Base-by-base conservation (phyloP, 2,797 vertebrate species). In the Syngnathus acus region DNA sequence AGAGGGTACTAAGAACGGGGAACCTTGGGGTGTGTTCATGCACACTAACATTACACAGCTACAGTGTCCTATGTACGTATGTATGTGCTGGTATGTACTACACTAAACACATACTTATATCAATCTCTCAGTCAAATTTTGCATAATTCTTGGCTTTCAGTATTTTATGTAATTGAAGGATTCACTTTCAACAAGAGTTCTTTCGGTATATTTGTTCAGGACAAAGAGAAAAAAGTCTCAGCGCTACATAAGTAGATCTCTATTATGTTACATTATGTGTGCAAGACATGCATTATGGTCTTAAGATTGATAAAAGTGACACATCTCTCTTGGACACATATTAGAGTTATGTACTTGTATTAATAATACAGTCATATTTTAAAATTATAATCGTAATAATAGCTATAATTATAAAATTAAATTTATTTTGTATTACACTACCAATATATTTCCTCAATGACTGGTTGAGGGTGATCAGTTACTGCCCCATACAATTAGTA, bases 1-100 rank as follows among this genome's bases (percentile, higher is more conserved):
- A 72, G 79, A 83, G 73, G 75, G 66, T 76, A 65, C 75, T 73
- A 77, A 71, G 76, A 66, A 65, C 68, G 71, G 73, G 61, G 40
- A 53, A 17, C 70, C 72, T 65, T 62, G 26, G n/a, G 40, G 75
- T 68, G 82, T 48, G 72, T 74, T 74, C 55, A 57, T 57, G 71
- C 69, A 59, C 63, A 64, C 48, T 23, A 32, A 43, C 16, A 6
- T 10, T 23, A 45, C 42, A 16, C 21, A 13, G 23, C 23, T 26
- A 8, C 16, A 62, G 23, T 5, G 9, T 38, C 23, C 26, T 58
- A 65, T 40, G 38, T 40, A 65, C 16, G 23, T 19, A n/a, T 37
- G 16, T 39, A n/a, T 37, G 16, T 39, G 26, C 55, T 19, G 57
- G 37, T 19, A 38, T 55, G 53, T 13, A 55, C 11, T 32, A 5